Base-by-base conservation (phyloP, 2,113 vertebrate species). In the Gobiocypris rarus region DNA sequence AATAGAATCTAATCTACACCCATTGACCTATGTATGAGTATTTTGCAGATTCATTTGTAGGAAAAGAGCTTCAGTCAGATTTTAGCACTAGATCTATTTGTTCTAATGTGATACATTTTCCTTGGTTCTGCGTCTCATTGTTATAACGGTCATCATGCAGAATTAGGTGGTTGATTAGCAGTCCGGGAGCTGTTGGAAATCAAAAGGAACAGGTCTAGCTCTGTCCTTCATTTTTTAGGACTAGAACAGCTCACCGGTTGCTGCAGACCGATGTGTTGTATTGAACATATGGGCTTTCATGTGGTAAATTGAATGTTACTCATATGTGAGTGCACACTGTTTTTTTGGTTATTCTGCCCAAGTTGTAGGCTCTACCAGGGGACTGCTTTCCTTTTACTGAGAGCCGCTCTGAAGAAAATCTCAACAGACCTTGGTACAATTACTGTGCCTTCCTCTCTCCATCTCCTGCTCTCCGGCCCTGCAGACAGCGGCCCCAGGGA, bases 341-440 rank as follows among this genome's bases (percentile, higher is more conserved):
- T 94, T 95, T 89, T 95, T 45, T 65, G 89, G 89, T 94, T 92
- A 94, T 95, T 95, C 95, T 92, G 90, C 87, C 94, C 94, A 93
- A 92, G 93, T 91, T 83, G 92, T 75, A 89, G 83, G 90, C 88
- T 78, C 90, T 92, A 92, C 90, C 94, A 86, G 91, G 95, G 94
- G 94, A 96, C 94, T 93, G 93, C 89, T 93, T 94, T 94, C 93
- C 94, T 95, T 95, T 95, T 95, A 93, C 95, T 90, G 94, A 93
- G 95, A 95, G 94, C 93, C 63, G 93, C 93, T 91, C 90, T 5
- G 80, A 78, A 90, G 89, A 91, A 94, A 95, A 94, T 95, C 96
- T 97, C 96, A 91, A 94, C 95, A 96, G 96, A 92, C 95, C 93
- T 93, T 91, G 87, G 93, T 94, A 96, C 96, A 95, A 96, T 97